These are phyloP conservation scores for Zaprionus capensis DNA, from an alignment of 1,140 invertebrate species.

Conservation along the genomic window DNA sequence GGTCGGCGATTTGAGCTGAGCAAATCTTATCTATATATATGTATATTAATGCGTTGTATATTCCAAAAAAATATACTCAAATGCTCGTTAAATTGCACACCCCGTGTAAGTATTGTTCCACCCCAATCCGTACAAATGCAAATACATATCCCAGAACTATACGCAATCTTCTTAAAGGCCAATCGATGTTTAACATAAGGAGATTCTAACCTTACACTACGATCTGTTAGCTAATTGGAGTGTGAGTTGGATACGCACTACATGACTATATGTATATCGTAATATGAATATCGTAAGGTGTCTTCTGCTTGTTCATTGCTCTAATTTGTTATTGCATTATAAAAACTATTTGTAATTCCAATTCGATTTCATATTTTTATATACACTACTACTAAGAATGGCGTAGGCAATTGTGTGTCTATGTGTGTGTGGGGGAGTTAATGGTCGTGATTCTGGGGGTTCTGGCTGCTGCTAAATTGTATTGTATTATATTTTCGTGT, in stretches of 20 bases:
- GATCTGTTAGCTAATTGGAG: conserved; percentile 42
- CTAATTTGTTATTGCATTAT: conserved; percentile 69
- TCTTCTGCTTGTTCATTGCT: conserved; percentile 59
- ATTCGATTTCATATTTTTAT: conserved; percentile 59
- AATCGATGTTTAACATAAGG: conserved; percentile 51
- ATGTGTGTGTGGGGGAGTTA: conserved; percentile 30
- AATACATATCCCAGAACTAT: conserved; percentile 51
- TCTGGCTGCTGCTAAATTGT: conserved; percentile 26
- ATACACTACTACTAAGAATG: conserved; percentile 69
- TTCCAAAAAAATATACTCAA: conserved; percentile 79
- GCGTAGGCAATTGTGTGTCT: conserved; percentile 46
- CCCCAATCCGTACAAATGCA: conserved; percentile 37
- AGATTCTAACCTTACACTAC: conserved; percentile 62
- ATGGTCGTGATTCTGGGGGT: conserved; percentile 20
- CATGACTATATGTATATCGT: conserved; percentile 49
- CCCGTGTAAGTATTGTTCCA: conserved; percentile 49
- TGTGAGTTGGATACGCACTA: conserved; percentile 56
- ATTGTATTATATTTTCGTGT: conserved; percentile 34
- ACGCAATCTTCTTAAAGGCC: conserved; percentile 47
- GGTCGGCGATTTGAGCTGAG: conserved; percentile 70
- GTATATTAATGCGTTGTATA: conserved; percentile 60
- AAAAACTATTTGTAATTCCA: conserved; percentile 64
- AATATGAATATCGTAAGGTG: conserved; percentile 61
- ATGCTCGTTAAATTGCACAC: conserved; percentile 64
- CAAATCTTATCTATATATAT: conserved; percentile 32